Percentiles rank a stretch among this genome's conserved stretches.
These are phyloP conservation scores for Saturnia pavonia DNA, from an alignment of 2,888 invertebrate genomes.

Conservation along the genomic window DNA sequence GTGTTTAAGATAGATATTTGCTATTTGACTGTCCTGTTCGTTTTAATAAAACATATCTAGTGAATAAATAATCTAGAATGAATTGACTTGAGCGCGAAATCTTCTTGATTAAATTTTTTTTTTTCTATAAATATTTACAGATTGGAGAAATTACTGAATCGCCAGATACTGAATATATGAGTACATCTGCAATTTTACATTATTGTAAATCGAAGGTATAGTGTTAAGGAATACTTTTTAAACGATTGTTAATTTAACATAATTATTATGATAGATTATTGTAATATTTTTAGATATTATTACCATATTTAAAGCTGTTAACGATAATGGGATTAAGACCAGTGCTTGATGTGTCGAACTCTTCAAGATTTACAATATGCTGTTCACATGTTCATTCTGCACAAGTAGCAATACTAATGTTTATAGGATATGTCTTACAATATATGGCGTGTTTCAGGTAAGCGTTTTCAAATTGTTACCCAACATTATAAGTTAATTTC, in stretches of 20 bases:
- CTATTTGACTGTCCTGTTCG: not conserved
- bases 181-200: slow-evolving; percentile 89
- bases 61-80: not conserved
- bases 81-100: not conserved
- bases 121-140: slow-evolving; percentile 58
- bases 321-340: slow-evolving; percentile 89
- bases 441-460: slow-evolving; percentile 91
- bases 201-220: slow-evolving; percentile 90
- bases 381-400: slow-evolving; percentile 86
- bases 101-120: not conserved
- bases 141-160: slow-evolving; percentile 87
- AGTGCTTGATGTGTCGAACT: slow-evolving; percentile 83
- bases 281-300: slow-evolving; percentile 82
- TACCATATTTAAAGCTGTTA: slow-evolving; percentile 88
- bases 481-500: not conserved
- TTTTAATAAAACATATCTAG: not conserved
- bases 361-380: slow-evolving; percentile 81
- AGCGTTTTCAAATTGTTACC: not conserved
- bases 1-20: slow-evolving; percentile 34
- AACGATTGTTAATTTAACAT: not conserved
- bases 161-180: slow-evolving; percentile 85
- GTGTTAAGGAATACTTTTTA: slow-evolving; percentile 21
- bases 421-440: slow-evolving; percentile 88
- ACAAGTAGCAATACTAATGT: slow-evolving; percentile 85
- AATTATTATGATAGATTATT: not conserved